These are phyloP conservation scores for Strongylocentrotus purpuratus DNA, from an alignment of 35 echinoderm and acorn worm genomes.

Conservation along the genomic window DNA sequence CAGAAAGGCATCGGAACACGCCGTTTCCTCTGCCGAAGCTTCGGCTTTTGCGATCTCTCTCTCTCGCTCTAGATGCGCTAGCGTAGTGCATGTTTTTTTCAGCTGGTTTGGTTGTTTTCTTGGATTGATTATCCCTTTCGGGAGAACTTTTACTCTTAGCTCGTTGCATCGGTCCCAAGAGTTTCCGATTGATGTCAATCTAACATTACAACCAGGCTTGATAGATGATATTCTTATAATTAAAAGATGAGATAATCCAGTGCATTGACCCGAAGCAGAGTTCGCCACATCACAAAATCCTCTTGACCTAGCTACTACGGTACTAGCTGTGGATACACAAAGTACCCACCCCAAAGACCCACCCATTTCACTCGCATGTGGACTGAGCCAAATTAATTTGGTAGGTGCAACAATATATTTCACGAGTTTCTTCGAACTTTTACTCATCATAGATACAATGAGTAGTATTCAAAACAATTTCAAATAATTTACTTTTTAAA, in stretches of 20 bases:
- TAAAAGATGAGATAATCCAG: background rate
- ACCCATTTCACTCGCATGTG: background rate
- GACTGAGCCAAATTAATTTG: background rate
- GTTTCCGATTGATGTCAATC: background rate
- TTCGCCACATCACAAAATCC: background rate
- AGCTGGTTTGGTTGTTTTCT: background rate
- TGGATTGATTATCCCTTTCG: background rate
- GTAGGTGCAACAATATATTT: background rate
- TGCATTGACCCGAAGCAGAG: too few relatives aligned
- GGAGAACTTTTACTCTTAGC: background rate
- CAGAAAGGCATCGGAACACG: background rate
- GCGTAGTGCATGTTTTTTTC: slow-evolving; percentile 60
- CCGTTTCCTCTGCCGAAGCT: background rate
- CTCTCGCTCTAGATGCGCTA: slow-evolving; percentile 50
- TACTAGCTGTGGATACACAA: too few relatives aligned
- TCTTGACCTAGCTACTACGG: too few relatives aligned
- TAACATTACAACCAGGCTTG: background rate
- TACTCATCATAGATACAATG: too few relatives aligned
- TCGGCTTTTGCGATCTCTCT: slow-evolving; percentile 13
- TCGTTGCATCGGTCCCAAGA: background rate
- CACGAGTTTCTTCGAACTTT: background rate
- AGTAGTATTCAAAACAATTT: too few relatives aligned
- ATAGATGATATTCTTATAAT: too few relatives aligned
- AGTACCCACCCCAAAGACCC: background rate
- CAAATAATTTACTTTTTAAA: too few relatives aligned